Percentiles rank a stretch among this genome's conserved stretches.
These are phyloP conservation scores for Tetraodon nigroviridis DNA, from an alignment of 2,113 vertebrate genomes.

Conservation along the genomic window DNA sequence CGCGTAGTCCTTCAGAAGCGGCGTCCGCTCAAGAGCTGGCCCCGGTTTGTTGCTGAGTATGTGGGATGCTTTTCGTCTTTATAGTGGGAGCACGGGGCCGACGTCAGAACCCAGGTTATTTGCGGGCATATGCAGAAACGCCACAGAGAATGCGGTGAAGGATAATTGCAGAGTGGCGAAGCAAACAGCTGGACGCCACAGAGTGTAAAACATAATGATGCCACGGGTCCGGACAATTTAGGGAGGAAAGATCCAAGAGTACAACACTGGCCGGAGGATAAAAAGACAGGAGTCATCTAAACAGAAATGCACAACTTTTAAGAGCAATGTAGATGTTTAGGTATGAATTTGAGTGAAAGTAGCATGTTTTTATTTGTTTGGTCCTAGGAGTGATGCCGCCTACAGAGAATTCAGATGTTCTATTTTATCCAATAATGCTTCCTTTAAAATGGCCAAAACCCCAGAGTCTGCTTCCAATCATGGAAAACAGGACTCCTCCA, in stretches of 20 bases:
- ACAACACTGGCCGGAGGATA: not conserved
- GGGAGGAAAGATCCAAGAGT: conserved; percentile 4
- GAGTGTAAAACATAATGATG: conserved; percentile 45
- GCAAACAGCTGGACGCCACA: conserved; percentile 40
- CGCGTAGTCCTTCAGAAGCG: conserved; percentile 56
- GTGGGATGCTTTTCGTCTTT: conserved; percentile 57
- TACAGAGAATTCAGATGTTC: conserved; percentile 65
- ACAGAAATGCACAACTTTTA: conserved; percentile 26
- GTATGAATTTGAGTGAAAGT: conserved; percentile 38
- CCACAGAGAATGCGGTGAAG: conserved; percentile 16
- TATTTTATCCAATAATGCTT: conserved; percentile 63
- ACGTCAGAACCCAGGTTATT: conserved; percentile 43
- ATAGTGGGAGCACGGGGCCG: conserved; percentile 31
- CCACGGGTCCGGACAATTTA: conserved; percentile 32
- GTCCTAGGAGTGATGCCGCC: conserved; percentile 35
- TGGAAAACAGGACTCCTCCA: conserved; percentile 54
- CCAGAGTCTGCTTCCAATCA: conserved; percentile 61
- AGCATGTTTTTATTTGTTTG: conserved; percentile 50
- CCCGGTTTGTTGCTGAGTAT: conserved; percentile 38
- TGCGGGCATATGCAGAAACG: conserved; percentile 37
- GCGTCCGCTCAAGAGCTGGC: conserved; percentile 52
- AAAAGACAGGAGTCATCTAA: conserved; percentile 21
- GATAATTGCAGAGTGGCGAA: conserved; percentile 29
- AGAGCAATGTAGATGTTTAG: not conserved
- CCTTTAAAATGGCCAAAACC: conserved; percentile 62